A percentile compares a stretch with the other conserved stretches of the same genome.
These are phyloP conservation scores for Myathropa florea DNA, from an alignment of 2,888 invertebrate genomes.

Conservation along the genomic window DNA sequence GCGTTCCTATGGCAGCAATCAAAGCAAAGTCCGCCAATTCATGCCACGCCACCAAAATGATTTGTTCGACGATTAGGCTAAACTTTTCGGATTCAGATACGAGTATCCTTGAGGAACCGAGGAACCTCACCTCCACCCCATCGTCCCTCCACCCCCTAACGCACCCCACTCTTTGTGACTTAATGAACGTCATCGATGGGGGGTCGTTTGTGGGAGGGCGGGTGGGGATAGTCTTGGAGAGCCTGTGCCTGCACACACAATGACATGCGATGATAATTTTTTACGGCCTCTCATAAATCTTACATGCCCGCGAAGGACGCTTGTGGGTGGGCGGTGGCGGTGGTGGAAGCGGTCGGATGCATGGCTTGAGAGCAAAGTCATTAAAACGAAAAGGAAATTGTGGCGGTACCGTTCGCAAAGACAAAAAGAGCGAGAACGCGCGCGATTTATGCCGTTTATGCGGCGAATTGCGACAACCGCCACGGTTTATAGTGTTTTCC, in stretches of 20 bases:
- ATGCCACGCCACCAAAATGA: constrained; percentile 63
- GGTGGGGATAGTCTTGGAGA: neutral
- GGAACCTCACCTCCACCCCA: no score
- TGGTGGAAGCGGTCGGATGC: neutral
- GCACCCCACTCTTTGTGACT: constrained; percentile 2
- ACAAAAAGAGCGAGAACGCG: constrained; percentile 16
- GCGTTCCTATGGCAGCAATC: constrained; percentile 51
- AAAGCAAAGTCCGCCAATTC: constrained; percentile 45
- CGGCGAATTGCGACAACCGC: constrained; percentile 22
- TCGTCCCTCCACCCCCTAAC: neutral
- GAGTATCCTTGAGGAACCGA: constrained; percentile 47
- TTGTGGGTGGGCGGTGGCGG: neutral
- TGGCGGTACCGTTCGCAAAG: constrained; percentile 7
- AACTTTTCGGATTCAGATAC: constrained; percentile 38
- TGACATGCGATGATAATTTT: constrained; percentile 49
- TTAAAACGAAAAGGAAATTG: constrained; percentile 43
- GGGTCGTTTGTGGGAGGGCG: neutral
- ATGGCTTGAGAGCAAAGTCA: constrained; percentile 5
- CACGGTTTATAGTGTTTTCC: constrained; percentile 38
- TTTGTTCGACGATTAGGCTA: constrained; percentile 64
- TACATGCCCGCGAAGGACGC: neutral
- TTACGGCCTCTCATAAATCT: constrained; percentile 53
- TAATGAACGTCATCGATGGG: constrained; percentile 25
- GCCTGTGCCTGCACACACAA: constrained; percentile 27
- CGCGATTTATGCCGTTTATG: constrained; percentile 30